Evolutionary conservation across 2,888 invertebrate species (phyloP).

Genomic region (Caenorhabditis plicata): DNA sequence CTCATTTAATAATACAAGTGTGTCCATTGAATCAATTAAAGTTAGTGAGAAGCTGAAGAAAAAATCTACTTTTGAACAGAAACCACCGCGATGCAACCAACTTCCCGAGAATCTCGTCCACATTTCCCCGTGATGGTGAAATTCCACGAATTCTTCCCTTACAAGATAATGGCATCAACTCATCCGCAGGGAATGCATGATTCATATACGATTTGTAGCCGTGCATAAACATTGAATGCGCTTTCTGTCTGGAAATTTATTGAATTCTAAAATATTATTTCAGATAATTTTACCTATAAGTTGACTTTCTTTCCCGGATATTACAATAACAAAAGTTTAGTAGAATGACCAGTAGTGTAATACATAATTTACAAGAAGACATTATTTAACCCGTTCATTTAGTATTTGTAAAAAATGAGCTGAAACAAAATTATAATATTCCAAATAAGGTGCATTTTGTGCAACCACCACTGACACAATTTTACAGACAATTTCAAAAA

Average conservation of each 20-base stretch:
- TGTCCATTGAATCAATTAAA: constrained; percentile 89
- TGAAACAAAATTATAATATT: too few species aligned
- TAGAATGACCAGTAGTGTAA: too few species aligned
- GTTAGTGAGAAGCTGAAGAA: constrained; percentile 86
- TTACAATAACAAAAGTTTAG: too few species aligned
- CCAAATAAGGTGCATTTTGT: too few species aligned
- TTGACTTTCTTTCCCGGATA: too few species aligned
- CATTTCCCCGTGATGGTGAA: constrained; percentile 87
- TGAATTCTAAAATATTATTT: too few species aligned
- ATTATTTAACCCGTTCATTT: too few species aligned
- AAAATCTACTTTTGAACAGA: neutral
- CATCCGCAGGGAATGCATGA: constrained; percentile 96
- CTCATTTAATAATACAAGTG: constrained; percentile 85
- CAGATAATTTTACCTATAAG: too few species aligned
- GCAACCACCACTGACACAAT: too few species aligned
- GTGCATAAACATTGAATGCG: constrained; percentile 93
- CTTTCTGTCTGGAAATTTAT: constrained; percentile 70
- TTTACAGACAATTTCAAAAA: too few species aligned
- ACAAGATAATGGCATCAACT: constrained; percentile 94
- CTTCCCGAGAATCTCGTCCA: constrained; percentile 96
- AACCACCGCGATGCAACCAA: constrained; percentile 70
- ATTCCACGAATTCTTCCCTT: constrained; percentile 86
- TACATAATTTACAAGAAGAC: too few species aligned
- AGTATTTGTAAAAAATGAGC: too few species aligned
- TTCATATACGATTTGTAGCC: constrained; percentile 89